Evolutionary conservation across 2,888 invertebrate genomes (phyloP), one percentile per base, ranked within the genome.

Genomic region (Trisateles emortualis): DNA sequence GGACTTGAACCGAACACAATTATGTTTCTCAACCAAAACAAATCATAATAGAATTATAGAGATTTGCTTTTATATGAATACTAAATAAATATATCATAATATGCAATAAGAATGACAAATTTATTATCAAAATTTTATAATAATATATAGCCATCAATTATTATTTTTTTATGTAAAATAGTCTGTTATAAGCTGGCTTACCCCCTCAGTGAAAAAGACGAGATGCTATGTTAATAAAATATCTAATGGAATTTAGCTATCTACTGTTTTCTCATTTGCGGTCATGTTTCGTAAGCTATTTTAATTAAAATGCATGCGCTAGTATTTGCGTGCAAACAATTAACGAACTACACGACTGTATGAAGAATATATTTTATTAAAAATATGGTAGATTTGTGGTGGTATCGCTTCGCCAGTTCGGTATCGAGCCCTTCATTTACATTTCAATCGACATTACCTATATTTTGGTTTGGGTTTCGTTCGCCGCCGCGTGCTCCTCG

Each of bases 401-500:
- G 64, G 71, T 68, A 62, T 74, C 62, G 64, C 61, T 68, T 76
- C 70, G 70, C 76, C 79, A 81, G 74, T 81, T 83, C 76, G 78
- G 77, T 86, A 87, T 81, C 80, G 82, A 82, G 72, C 81, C 80
- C 81, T 76, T 86, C 83, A 90, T 90, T 90, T 90, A 79, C 87
- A 90, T 90, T 86, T 91, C 91, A 90, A 92, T 91, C 84, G 87
- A 76, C 81, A 81, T 82, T 83, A 84, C 83, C 84, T 84, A 83
- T 83, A 83, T 74, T 82, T 81, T 74, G 62, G 75, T 78, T 79
- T 67, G 61, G 66, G 53, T 58, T 56, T 64, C 64, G 54, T 56
- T 45, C 49, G 56, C 59, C 49, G 56, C 59, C 58, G 51, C 57
- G 56, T 51, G 52, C 60, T 58, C 74, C 57, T 52, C 70, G 66